Base-by-base conservation (phyloP, 2,888 invertebrate species). In the Hyposoter dolosus region DNA sequence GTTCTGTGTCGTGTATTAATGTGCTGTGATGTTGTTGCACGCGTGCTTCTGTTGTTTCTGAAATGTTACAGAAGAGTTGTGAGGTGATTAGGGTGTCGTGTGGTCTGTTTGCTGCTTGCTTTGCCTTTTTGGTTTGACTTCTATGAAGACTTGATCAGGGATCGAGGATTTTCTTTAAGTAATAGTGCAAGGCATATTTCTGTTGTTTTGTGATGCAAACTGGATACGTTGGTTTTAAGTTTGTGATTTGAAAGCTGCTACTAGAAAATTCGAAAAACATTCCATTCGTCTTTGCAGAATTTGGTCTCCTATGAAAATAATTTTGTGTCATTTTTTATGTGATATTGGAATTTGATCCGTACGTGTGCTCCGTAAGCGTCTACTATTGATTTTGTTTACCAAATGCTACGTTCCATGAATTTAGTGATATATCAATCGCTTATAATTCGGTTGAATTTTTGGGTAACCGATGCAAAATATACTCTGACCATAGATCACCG, bases 1-100 rank as follows among this genome's bases (percentile, higher is more conserved):
- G 92, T 93, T 91, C 89, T 89, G 89, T 93, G 86, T 89, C 82
- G 91, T 93, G 90, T 81, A 89, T 89, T 89, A 84, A 84, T 90
- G 90, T 92, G 84, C 87, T 90, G 87, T 92, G 88, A 89, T 93
- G 92, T 91, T 91, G 90, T 91, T 91, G 91, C 86, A 90, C 91
- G 91, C 91, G 89, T 92, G 88, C 92, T 92, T 93, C 93, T 92
- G 92, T 92, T 82, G 91, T 93, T 93, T 94, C 94, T 94, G 94
- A 93, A 94, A 94, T 93, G 91, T 92, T 90, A 93, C 84, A 93
- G 89, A 93, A 92, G 88, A 90, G 86, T 90, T 90, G 92, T 92
- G 88, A 85, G 86, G 89, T 92, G 87, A 91, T 89, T 90, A 91
- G 79, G 60, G 86, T 91, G 90, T 91, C 35, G 77, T 83, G 90